Evolutionary conservation across 2,797 vertebrate species (phyloP), one percentile per base, ranked within the genome.

Genomic region (Masticophis lateralis): DNA sequence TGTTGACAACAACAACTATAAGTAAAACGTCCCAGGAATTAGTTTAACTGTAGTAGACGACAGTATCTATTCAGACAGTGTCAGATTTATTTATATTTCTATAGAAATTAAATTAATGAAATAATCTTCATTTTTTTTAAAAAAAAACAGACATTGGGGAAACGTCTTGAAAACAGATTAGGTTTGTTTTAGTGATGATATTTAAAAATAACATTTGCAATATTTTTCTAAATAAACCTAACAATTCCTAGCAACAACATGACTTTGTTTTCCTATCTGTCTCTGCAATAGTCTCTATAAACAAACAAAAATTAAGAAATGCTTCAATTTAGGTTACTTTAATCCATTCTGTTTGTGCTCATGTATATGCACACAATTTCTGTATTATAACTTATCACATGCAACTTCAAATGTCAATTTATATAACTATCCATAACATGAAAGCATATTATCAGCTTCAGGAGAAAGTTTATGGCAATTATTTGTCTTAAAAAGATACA

Each of bases 381-480:
- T 59, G 47, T 94, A 20, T 83, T 86, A 94, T 95, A 90, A 95
- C 28, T 96, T 93, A 96, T 91, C 89, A 95, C 90, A 94, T 94
- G 18, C 59, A 92, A n/a, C 79, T 55, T 95, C 0, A 0, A 92
- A 94, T 87, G 32, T 4, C 93, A 94, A 93, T 94, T 95, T 20
- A 93, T 93, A 90, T 63, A 95, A 83, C 47, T 56, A 94, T 94
- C 94, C 92, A 94, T 90, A 91, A 94, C 2, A 0, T 94, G 53
- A 93, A 94, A 94, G 25, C 55, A 18, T 93, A 91, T 94, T 92
- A 93, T 92, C 91, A 92, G 37, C 32, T 94, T 90, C 89, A 90
- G 9, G 89, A 56, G 51, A 91, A 96, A 20, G 11, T 63, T 94
- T 95, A n/a, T 56, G 60, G n/a, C 16, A 94, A 95, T 95, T 96